A percentile compares a stretch with the other conserved stretches of the same genome.
These are phyloP conservation scores for Benthosema pterotum DNA, from an alignment of 2,797 vertebrate genomes.

Conservation along the genomic window DNA sequence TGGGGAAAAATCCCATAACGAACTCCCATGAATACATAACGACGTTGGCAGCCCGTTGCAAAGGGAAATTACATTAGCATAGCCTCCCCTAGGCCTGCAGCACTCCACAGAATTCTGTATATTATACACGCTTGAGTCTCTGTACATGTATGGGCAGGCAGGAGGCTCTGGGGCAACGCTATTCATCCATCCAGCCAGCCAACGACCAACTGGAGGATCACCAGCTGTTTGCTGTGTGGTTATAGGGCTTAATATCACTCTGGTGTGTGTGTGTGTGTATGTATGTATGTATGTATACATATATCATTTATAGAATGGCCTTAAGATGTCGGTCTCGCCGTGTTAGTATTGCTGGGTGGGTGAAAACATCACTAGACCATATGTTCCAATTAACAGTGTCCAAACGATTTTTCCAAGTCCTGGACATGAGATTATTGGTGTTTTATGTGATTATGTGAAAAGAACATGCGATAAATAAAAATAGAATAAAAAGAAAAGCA, in stretches of 20 bases:
- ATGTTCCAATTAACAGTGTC: conserved; percentile 26
- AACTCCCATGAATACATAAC: conserved; percentile 51
- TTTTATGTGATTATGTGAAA: too few species aligned
- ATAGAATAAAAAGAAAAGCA: too few species aligned
- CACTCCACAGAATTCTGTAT: conserved; percentile 34
- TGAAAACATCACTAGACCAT: conserved; percentile 18
- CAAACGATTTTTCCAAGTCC: too few species aligned
- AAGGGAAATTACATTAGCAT: conserved; percentile 52
- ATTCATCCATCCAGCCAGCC: conserved; percentile 21
- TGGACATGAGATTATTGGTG: too few species aligned
- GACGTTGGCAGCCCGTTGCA: conserved; percentile 26
- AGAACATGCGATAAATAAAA: too few species aligned
- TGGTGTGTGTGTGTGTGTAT: not conserved
- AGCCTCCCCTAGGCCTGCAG: conserved; percentile 18
- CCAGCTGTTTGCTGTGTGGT: conserved; percentile 58
- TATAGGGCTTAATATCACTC: conserved; percentile 25
- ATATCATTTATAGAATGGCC: conserved; percentile 1
- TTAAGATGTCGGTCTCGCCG: not conserved
- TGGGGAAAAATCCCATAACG: conserved; percentile 43
- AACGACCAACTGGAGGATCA: conserved; percentile 28
- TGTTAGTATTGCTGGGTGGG: conserved; percentile 16
- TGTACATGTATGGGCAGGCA: conserved; percentile 31
- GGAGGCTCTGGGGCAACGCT: conserved; percentile 2
- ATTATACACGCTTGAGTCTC: conserved; percentile 52
- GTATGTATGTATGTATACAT: too few species aligned